Conservation (phyloP, 2,888 invertebrate species). For the Periphyllus acericola region DNA sequence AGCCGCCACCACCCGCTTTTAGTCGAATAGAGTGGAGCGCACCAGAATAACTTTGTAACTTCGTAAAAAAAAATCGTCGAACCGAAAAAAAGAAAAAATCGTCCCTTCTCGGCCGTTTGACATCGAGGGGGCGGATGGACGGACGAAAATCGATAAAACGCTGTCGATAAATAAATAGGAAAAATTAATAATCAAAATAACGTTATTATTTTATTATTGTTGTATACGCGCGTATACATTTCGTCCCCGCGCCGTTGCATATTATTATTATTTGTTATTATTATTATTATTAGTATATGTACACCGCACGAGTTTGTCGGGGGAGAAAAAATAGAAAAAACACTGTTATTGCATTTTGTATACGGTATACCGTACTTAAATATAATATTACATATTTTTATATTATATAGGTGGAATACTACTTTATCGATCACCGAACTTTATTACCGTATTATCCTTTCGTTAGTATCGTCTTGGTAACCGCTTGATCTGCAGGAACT, state of each 20-base stretch:
- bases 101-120: neutral
- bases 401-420: neutral
- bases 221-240: neutral
- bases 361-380: neutral
- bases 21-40: neutral
- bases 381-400: neutral
- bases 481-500: neutral
- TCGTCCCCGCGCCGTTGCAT: neutral
- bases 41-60: slow-evolving; percentile 47
- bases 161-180: slow-evolving; percentile 22
- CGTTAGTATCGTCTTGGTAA: neutral
- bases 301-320: too few relatives aligned
- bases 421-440: too few relatives aligned
- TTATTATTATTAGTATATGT: neutral
- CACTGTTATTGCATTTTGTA: neutral
- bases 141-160: slow-evolving; percentile 30
- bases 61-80: slow-evolving; percentile 18
- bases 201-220: neutral
- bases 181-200: slow-evolving; percentile 22
- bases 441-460: neutral
- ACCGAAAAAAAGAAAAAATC: slow-evolving; percentile 26
- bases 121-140: neutral
- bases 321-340: neutral
- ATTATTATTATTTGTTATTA: neutral
- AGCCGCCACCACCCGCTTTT: slow-evolving; percentile 17